Percentiles rank a stretch among this genome's conserved stretches.
Conservation (phyloP, 2,113 vertebrate genomes). For the Myotis yumanensis region DNA sequence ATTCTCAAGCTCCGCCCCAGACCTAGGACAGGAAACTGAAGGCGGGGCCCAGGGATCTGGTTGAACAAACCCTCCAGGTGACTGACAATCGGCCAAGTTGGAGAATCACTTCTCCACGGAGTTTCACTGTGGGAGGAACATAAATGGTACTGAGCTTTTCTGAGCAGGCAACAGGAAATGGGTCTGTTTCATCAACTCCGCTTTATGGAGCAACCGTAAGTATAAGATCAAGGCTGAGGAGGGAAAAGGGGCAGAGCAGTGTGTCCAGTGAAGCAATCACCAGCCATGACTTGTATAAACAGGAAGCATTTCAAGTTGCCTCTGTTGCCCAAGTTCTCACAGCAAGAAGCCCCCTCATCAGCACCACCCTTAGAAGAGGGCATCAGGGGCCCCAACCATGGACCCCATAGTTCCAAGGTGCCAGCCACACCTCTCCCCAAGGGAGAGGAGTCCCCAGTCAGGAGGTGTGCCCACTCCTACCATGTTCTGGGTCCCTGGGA, state of each 20-base stretch:
- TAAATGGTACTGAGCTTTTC: background rate
- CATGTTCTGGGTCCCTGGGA: background rate
- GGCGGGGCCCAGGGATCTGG: background rate
- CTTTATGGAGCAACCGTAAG: background rate
- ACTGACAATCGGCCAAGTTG: background rate
- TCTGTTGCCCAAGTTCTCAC: background rate
- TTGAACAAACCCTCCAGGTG: background rate
- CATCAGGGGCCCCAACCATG: background rate
- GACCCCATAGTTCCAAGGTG: background rate
- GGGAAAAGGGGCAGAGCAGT: background rate
- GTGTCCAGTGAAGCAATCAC: background rate
- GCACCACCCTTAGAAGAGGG: background rate
- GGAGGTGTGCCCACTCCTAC: background rate
- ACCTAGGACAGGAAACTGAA: conserved; percentile 34
- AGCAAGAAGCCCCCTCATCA: background rate
- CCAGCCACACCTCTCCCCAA: background rate
- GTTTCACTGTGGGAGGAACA: background rate
- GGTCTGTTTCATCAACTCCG: background rate
- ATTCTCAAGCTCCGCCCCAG: background rate
- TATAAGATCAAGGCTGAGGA: background rate
- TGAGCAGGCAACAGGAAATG: background rate
- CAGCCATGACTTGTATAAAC: background rate
- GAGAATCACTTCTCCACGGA: background rate
- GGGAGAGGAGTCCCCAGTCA: background rate
- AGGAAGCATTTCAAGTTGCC: conserved; percentile 16